Evolutionary conservation across 2,113 vertebrate species (phyloP), one percentile per base, ranked within the genome.

Genomic region (Tyto alba): DNA sequence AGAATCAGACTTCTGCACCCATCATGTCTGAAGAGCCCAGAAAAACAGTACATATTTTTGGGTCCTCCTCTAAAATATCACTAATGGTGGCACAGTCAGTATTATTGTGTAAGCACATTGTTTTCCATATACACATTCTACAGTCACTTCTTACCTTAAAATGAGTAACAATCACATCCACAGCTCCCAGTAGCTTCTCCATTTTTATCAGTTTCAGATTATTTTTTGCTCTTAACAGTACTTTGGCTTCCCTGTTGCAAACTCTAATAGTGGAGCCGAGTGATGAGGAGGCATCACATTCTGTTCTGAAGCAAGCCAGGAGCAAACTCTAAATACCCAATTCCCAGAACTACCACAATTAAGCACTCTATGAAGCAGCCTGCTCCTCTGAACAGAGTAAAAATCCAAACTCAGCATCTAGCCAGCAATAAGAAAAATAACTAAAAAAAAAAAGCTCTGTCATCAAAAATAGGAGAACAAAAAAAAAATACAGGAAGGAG

Each of bases 321-420:
- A 93, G 45, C 90, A 87, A 85, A 82, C 17, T 85, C 84, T 34
- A 52, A 91, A 89, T 52, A 72, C 59, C n/a, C 81, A 85, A 38
- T 93, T 82, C 85, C 85, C 90, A 93, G 79, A 94, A 91, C 90
- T 89, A 78, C 48, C 67, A 68, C 81, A 93, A 89, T 91, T 93
- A 96, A 78, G 66, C 56, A 59, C 34, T 91, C 69, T 71, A 41
- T 53, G 82, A 93, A 94, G 71, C 77, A 3, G 68, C 38, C 72
- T 90, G 72, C 55, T 90, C n/a, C 26, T 84, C 86, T 71, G 63
- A 95, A 94, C 16, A 92, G 68, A 76, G 21, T 38, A 55, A 86
- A 97, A 90, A n/a, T 41, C n/a, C 59, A 95, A 84, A 56, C 59
- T 90, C 89, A 95, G 88, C 82, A 88, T 77, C 76, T 80, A 93